Percentiles rank a stretch among this genome's conserved stretches.
Evolutionary conservation across 2,888 invertebrate species (phyloP).

Genomic region (Diadegma fenestrale): DNA sequence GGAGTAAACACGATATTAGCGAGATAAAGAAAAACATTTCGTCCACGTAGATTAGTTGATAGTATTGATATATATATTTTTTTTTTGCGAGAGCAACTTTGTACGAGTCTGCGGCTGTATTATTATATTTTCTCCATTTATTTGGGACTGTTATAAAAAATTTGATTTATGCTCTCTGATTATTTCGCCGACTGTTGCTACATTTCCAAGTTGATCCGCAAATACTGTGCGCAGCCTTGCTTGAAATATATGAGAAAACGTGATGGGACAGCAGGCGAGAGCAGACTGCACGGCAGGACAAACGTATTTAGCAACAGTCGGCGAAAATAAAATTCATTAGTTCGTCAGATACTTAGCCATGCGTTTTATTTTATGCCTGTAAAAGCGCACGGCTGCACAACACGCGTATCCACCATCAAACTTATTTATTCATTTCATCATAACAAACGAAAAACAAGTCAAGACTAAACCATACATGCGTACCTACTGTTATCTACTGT

Average conservation of each 20-base stretch:
- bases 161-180: slow-evolving; percentile 38
- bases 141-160: slow-evolving; percentile 35
- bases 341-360: slow-evolving; percentile 38
- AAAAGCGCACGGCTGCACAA: slow-evolving; percentile 59
- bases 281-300: neutral
- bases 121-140: slow-evolving; percentile 10
- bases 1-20: slow-evolving; percentile 33
- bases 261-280: neutral
- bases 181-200: slow-evolving; percentile 45
- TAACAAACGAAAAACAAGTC: slow-evolving; percentile 20
- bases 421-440: slow-evolving; percentile 47
- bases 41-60: slow-evolving; percentile 61
- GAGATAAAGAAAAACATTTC: slow-evolving; percentile 27
- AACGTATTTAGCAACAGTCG: slow-evolving; percentile 24
- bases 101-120: slow-evolving; percentile 46
- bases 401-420: slow-evolving; percentile 33
- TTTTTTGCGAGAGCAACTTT: slow-evolving; percentile 49
- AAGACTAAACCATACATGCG: slow-evolving; percentile 1
- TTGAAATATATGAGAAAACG: neutral
- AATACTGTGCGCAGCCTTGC: neutral
- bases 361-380: slow-evolving; percentile 52
- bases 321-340: slow-evolving; percentile 46
- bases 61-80: slow-evolving; percentile 26
- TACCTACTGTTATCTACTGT: slow-evolving; percentile 46
- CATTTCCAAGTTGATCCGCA: slow-evolving; percentile 7